Evolutionary conservation across 2,113 vertebrate genomes (phyloP), one percentile per base, ranked within the genome.

Genomic region (Sylvilagus bachmani): DNA sequence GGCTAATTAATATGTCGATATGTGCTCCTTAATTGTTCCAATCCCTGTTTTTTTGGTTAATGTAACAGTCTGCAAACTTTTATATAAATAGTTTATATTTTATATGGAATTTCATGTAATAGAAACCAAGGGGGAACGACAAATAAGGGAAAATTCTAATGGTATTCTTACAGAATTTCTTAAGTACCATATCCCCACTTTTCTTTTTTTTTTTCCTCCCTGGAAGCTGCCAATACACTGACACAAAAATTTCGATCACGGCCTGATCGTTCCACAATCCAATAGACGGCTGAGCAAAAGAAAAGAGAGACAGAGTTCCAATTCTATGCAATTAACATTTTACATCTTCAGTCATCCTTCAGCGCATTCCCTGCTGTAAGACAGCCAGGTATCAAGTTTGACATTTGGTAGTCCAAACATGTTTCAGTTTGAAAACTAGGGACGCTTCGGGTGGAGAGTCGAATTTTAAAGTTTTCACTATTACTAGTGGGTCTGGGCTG

Each of bases 31-130:
- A 94, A 97, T 97, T 97, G 93, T 96, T 91, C 86, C 94, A 88
- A 81, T 94, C 94, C 86, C 90, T 89, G 31, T 95, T 89, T 89
- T 96, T 92, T 95, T 24, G 71, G 92, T 95, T 95, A 94, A 83
- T 78, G 80, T 78, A 95, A 92, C 92, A 91, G 64, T 87, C 79
- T 94, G 95, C 90, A 96, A 96, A 92, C 38, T 92, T 97, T 97
- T 90, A 97, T 93, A 97, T 93, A 97, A 96, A 97, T 93, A 85
- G 78, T 92, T 96, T 92, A 66, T 96, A 87, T 95, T 97, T 97
- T 95, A 95, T 96, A 95, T 92, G 91, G 92, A 96, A 96, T 96
- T 96, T 91, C 92, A 89, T 31, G 22, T 90, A 88, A 96, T 96
- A 95, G 82, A 86, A 95, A 86, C 69, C 66, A 88, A 96, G 82